Base-by-base conservation (phyloP, 2,888 invertebrate genomes). In the Orthosia gothica region DNA sequence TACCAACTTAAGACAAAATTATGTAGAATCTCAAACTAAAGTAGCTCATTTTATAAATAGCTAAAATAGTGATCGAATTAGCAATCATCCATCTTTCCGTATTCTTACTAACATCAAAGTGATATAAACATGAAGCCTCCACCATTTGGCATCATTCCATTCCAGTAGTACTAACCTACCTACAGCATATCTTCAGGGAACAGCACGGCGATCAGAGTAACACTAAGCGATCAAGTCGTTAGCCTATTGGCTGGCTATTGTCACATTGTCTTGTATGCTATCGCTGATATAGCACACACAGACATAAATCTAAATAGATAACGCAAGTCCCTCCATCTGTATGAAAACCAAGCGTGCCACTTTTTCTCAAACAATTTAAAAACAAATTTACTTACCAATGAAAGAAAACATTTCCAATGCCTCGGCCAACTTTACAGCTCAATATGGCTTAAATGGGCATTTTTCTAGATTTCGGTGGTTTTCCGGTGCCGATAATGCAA, bases 211-310 rank as follows among this genome's bases (percentile, higher is more conserved):
- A 57, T 54, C 23, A 26, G 55, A 58, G 61, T 55, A 47, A 54
- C 45, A 70, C 52, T 55, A 69, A 81, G 69, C 58, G 69, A 80
- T 59, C 40, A 58, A 40, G 70, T 73, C 76, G 50, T 81, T 81
- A 68, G 52, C 49, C 18, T 65, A 70, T 74, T 58, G 66, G 69
- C 70, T 68, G n/a, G 40, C 65, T 72, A 65, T 77, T 74, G 70
- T 73, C 81, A 64, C 58, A 76, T 69, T 61, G 76, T 65, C 65
- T 70, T 40, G 49, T 64, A 47, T 74, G 15, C 55, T 55, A 2
- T 47, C n/a, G 47, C 55, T 55, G 64, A 64, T 61, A 47, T 40
- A 50, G n/a, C n/a, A n/a, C n/a, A n/a, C n/a, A n/a, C n/a, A n/a
- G n/a, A n/a, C n/a, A n/a, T n/a, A n/a, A n/a, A n/a, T n/a, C n/a